These are phyloP conservation scores for Lampris incognitus DNA, from an alignment of 2,113 vertebrate species.

Conservation along the genomic window DNA sequence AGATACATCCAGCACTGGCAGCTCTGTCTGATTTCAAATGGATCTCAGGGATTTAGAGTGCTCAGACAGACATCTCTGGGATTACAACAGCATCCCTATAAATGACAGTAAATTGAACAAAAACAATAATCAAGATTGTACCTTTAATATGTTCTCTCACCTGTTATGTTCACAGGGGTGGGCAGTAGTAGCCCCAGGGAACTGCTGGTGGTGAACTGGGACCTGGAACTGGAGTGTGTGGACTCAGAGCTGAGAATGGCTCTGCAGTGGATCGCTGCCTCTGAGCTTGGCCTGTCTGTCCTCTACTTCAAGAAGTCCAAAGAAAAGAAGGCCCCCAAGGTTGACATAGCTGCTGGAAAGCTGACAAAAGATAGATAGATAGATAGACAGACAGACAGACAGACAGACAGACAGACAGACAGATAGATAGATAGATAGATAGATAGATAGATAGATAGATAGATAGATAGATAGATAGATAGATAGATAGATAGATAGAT, in stretches of 20 bases:
- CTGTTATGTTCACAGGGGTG: conserved; percentile 70
- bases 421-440: too few relatives aligned
- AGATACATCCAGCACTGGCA: too few relatives aligned
- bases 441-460: too few relatives aligned
- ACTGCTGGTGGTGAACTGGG: conserved; percentile 92
- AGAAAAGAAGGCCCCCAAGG: conserved; percentile 89
- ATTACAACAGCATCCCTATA: too few relatives aligned
- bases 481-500: too few relatives aligned
- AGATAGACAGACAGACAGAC: too few relatives aligned
- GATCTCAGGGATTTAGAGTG: too few relatives aligned
- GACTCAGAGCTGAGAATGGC: conserved; percentile 88
- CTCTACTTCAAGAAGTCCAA: conserved; percentile 94
- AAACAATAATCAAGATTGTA: not conserved
- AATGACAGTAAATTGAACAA: too few relatives aligned
- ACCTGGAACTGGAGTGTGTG: conserved; percentile 87
- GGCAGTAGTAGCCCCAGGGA: conserved; percentile 80
- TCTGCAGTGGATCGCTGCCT: conserved; percentile 96
- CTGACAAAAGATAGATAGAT: not conserved
- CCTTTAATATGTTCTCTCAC: not conserved
- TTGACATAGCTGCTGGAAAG: conserved; percentile 48
- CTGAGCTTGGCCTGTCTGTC: conserved; percentile 90
- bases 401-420: too few relatives aligned
- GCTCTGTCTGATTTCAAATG: too few relatives aligned
- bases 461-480: too few relatives aligned
- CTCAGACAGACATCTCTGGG: too few relatives aligned